These are phyloP conservation scores for Alouatta palliata DNA, from an alignment of 2,113 vertebrate genomes.

Conservation along the genomic window DNA sequence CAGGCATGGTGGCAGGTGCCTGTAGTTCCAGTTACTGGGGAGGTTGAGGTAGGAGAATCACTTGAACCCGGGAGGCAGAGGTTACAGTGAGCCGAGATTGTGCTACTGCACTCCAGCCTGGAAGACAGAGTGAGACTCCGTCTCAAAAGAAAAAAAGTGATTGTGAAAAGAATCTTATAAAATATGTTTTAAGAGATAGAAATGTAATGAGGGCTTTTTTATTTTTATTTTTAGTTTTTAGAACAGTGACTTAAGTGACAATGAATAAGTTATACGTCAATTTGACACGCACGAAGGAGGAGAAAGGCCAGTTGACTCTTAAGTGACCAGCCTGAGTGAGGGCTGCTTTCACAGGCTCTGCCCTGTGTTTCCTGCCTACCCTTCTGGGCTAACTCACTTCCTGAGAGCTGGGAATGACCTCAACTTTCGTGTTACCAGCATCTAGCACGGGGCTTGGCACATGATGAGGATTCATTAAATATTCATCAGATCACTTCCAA, in stretches of 20 bases:
- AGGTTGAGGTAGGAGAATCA: too few species aligned
- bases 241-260: background rate
- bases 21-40: too few species aligned
- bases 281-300: accelerated
- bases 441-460: accelerated
- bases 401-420: background rate
- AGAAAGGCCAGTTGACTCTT: background rate
- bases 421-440: background rate
- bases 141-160: too few species aligned
- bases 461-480: background rate
- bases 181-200: background rate
- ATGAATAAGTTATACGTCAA: background rate
- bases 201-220: background rate
- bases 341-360: background rate
- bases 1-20: too few species aligned
- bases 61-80: too few species aligned
- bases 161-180: background rate
- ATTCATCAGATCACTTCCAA: background rate
- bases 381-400: background rate
- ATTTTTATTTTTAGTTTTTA: too few species aligned
- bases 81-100: too few species aligned
- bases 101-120: too few species aligned
- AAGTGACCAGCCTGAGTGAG: background rate
- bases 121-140: too few species aligned
- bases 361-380: accelerated